Percentiles rank a stretch among this genome's conserved stretches.
phyloP scores from a whole-genome alignment of 2,113 vertebrate genomes.

The Callithrix jacchus region DNA sequence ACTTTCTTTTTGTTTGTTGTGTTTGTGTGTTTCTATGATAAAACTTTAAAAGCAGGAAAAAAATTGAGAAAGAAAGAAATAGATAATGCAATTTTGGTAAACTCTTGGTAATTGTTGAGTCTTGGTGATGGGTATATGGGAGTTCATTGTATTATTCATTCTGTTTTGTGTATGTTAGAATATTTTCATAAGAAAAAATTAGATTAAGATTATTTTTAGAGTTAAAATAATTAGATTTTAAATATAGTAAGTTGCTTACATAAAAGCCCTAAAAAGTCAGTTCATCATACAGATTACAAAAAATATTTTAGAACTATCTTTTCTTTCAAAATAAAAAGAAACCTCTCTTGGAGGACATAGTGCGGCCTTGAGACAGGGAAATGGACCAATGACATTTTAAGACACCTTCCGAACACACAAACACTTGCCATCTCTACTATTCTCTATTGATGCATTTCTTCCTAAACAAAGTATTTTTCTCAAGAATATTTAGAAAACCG shows the following conservation, averaged over 20 bases:
- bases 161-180: not conserved
- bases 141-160: not conserved
- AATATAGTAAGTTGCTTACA: not conserved
- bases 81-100: not conserved
- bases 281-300: not conserved
- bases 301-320: not conserved
- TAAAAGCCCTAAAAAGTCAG: not conserved
- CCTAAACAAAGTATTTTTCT: not conserved
- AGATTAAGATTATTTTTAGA: slow-evolving; percentile 1
- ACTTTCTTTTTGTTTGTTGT: not conserved
- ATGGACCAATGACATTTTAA: not conserved
- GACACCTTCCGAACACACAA: not conserved
- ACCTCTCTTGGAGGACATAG: not conserved
- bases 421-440: not conserved
- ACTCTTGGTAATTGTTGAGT: not conserved
- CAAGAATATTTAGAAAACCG: not conserved
- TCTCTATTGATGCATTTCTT: not conserved
- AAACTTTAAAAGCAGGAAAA: not conserved
- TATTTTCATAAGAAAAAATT: not conserved
- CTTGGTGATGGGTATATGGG: not conserved
- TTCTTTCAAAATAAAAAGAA: not conserved
- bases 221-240: slow-evolving; percentile 11
- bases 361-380: not conserved
- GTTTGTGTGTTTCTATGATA: too few species aligned
- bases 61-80: not conserved